Percentiles rank a stretch among this genome's conserved stretches.
Evolutionary conservation across 2,797 vertebrate genomes (phyloP).

Genomic region (Peromyscus attwateri): DNA sequence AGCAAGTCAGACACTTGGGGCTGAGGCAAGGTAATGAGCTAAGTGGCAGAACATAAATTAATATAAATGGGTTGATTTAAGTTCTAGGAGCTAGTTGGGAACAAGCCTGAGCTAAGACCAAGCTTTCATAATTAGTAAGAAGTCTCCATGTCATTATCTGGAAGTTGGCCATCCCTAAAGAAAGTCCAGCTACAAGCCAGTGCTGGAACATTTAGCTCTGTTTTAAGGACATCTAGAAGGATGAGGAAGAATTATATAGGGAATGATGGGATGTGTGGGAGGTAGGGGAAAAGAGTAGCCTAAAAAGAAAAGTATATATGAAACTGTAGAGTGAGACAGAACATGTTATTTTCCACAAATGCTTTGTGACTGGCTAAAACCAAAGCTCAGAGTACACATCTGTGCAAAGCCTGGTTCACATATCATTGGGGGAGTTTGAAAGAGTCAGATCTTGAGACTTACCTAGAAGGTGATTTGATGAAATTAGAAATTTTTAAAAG

Average conservation of each 20-base stretch:
- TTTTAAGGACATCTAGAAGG: not conserved
- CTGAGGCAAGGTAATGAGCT: not conserved
- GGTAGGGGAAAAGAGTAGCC: accelerated
- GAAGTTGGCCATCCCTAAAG: too few relatives aligned
- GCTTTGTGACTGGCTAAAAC: not conserved
- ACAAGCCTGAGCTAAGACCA: not conserved
- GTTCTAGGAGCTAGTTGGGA: not conserved
- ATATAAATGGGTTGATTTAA: not conserved
- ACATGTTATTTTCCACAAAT: not conserved
- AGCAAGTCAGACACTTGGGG: not conserved
- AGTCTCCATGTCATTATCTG: not conserved
- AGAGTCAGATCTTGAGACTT: not conserved
- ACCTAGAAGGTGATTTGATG: not conserved
- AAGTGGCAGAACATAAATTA: not conserved
- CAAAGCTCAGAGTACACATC: not conserved
- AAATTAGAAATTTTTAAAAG: not conserved
- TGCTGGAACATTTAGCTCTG: not conserved
- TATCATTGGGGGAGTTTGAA: too few relatives aligned
- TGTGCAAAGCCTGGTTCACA: not conserved
- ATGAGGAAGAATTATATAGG: not conserved
- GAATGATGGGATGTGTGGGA: not conserved
- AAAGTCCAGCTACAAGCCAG: not conserved
- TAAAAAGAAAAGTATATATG: not conserved
- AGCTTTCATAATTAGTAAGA: not conserved
- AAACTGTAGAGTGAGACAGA: not conserved